Evolutionary conservation across 2,888 invertebrate species (phyloP).

Genomic region (Dynastes tityus): DNA sequence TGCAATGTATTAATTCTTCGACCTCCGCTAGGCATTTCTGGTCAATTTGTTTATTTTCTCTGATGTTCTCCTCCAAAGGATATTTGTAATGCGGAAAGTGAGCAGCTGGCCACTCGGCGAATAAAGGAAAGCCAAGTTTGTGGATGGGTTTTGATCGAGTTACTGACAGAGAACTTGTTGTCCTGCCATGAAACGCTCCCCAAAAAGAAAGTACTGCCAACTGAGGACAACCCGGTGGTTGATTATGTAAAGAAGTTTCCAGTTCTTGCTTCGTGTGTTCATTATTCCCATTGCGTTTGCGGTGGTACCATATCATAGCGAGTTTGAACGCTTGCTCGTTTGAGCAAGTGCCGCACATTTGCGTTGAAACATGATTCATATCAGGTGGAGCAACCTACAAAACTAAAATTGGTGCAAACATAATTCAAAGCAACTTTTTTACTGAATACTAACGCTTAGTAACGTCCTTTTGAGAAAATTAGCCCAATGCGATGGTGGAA

Average conservation of each 20-base stretch:
- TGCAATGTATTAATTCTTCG: conserved; percentile 80
- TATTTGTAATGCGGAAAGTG: conserved; percentile 93
- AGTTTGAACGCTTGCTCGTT: conserved; percentile 98
- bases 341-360: conserved; percentile 98
- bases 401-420: background rate
- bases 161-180: conserved; percentile 85
- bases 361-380: conserved; percentile 86
- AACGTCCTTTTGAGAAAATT: conserved; percentile 81
- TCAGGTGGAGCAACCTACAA: conserved; percentile 80
- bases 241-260: conserved; percentile 86
- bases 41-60: conserved; percentile 90
- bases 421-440: background rate
- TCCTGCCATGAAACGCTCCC: conserved; percentile 96
- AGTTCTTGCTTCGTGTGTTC: conserved; percentile 85
- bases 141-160: conserved; percentile 97
- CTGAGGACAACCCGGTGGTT: conserved; percentile 88
- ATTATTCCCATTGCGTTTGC: conserved; percentile 79
- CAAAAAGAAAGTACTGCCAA: conserved; percentile 88
- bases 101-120: conserved; percentile 94
- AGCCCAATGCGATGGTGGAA: conserved; percentile 93
- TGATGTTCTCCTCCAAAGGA: conserved; percentile 85
- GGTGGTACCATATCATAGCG: conserved; percentile 90
- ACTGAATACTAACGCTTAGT: conserved; percentile 71
- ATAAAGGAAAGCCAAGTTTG: conserved; percentile 94
- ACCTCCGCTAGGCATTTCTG: conserved; percentile 79